A percentile compares a stretch with the other conserved stretches of the same genome.
Evolutionary conservation across 2,888 invertebrate species (phyloP).

Genomic region (Amitus sp.): DNA sequence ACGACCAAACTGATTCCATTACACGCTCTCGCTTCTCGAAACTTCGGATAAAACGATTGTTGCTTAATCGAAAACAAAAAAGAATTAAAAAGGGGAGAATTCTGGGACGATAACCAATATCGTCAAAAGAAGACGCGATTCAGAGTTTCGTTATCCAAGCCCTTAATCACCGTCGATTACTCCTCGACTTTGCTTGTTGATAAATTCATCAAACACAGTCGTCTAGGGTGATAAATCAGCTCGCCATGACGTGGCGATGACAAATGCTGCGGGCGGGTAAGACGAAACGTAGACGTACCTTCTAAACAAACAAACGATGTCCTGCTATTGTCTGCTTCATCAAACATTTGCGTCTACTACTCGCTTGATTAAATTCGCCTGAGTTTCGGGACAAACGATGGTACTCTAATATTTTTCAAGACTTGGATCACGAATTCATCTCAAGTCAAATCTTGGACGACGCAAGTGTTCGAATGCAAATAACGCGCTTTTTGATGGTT

Average conservation of each 20-base stretch:
- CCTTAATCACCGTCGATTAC: background rate
- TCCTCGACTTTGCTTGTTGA: background rate
- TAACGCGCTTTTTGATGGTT: too few species aligned
- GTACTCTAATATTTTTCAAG: background rate
- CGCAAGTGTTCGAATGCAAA: too few species aligned
- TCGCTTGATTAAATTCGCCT: slow-evolving; percentile 60
- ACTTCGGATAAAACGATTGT: background rate
- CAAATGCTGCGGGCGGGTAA: background rate
- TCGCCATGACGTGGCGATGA: background rate
- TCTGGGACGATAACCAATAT: too few species aligned
- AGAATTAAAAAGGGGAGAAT: too few species aligned
- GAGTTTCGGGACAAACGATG: slow-evolving; percentile 20
- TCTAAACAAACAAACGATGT: slow-evolving; percentile 52
- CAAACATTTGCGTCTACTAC: slow-evolving; percentile 64
- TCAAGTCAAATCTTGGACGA: too few species aligned
- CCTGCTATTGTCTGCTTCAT: slow-evolving; percentile 49
- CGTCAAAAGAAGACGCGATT: background rate
- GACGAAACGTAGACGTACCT: slow-evolving; percentile 30
- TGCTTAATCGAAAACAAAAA: background rate
- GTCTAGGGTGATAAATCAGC: background rate
- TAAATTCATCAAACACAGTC: slow-evolving; percentile 4
- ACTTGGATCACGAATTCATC: too few species aligned
- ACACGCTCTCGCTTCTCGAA: background rate
- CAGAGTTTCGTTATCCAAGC: background rate
- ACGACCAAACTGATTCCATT: background rate